phyloP scores from a whole-genome alignment of 1,140 invertebrate genomes.

The Ylistrum balloti region DNA sequence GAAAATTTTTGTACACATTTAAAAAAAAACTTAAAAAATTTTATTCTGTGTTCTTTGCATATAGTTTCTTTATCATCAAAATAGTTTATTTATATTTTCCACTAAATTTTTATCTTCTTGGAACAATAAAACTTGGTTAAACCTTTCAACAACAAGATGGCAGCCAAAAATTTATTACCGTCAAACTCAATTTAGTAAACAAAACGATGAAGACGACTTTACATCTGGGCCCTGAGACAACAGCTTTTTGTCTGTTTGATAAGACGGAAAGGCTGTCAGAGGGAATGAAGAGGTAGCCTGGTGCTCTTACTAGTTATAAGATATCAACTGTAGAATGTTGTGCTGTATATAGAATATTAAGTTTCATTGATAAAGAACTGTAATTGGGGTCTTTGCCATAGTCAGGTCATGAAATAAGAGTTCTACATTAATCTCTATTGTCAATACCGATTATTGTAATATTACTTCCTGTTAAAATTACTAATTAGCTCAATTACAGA shows the following conservation, averaged over 20 bases:
- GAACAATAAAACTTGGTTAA: neutral
- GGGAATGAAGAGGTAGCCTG: neutral
- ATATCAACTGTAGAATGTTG: neutral
- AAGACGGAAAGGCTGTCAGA: neutral
- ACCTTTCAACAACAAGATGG: neutral
- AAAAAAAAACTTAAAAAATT: neutral
- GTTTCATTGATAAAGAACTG: neutral
- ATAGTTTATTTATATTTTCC: neutral
- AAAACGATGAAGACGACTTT: neutral
- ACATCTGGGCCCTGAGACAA: neutral
- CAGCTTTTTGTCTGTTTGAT: neutral
- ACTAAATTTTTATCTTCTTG: neutral
- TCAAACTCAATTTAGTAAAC: neutral
- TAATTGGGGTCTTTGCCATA: no score
- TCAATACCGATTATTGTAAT: no score
- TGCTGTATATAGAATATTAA: neutral
- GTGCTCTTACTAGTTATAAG: neutral
- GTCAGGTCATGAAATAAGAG: no score
- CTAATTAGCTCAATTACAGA: no score
- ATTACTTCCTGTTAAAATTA: no score
- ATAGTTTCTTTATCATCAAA: neutral
- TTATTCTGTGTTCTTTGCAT: neutral
- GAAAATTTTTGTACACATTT: no score
- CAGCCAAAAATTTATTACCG: neutral
- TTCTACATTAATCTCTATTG: no score